Evolutionary conservation across 2,888 invertebrate species (phyloP).

Genomic region (Fabriciana adippe): DNA sequence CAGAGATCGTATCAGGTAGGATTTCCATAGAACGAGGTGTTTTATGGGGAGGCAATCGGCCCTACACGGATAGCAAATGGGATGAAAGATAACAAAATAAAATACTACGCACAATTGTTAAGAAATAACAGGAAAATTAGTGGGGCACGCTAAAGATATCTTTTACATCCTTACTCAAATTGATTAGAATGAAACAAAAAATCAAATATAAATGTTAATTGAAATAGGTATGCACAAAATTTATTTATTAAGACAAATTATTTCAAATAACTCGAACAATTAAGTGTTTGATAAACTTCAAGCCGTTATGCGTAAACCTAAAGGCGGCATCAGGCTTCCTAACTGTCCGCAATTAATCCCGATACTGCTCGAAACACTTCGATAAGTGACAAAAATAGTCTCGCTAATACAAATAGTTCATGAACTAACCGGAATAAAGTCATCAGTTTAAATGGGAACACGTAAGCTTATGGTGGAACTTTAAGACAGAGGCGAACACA

Average conservation of each 20-base stretch:
- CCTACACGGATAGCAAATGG: constrained; percentile 45
- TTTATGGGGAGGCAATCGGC: constrained; percentile 58
- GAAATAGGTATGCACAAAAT: no score
- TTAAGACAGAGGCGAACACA: constrained; percentile 60
- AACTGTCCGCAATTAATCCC: constrained; percentile 22
- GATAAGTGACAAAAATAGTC: constrained; percentile 34
- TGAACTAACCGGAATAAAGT: constrained; percentile 39
- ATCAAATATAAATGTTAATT: no score
- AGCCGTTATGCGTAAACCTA: background rate
- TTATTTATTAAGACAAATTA: no score
- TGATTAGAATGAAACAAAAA: background rate
- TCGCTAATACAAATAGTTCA: constrained; percentile 38
- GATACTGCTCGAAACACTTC: constrained; percentile 26
- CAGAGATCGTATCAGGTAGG: constrained; percentile 56
- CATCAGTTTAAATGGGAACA: constrained; percentile 39
- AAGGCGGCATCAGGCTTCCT: background rate
- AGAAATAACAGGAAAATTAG: constrained; percentile 35
- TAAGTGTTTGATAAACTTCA: background rate
- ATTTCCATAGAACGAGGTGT: constrained; percentile 61
- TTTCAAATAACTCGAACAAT: no score
- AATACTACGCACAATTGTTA: constrained; percentile 33
- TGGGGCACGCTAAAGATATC: background rate
- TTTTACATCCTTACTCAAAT: background rate
- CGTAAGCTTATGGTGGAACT: constrained; percentile 50
- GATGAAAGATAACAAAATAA: constrained; percentile 43